Base-by-base conservation (phyloP, 2,888 invertebrate species). In the Temnothorax unifasciatus region DNA sequence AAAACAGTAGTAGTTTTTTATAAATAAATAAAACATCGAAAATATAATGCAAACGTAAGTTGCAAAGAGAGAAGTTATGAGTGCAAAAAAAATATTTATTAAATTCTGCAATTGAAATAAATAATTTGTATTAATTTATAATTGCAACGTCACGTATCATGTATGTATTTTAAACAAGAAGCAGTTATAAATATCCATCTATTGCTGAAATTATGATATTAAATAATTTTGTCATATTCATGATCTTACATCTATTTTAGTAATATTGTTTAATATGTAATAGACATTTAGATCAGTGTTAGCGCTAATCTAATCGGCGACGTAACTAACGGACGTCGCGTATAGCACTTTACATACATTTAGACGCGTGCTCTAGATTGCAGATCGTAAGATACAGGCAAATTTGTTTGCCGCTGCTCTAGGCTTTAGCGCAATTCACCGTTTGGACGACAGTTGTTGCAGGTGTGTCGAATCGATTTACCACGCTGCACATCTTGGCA, bases 381-480 rank as follows among this genome's bases (percentile, higher is more conserved):
- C n/a, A 61, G 25, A 69, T 79, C 63, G 59, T 52, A 71, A 87
- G 86, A 86, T 83, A 84, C 71, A 90, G 68, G 83, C 79, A 82
- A 83, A 84, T 82, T 84, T 82, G 86, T 86, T 64, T 57, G 44
- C 18, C 74, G 84, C 85, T 68, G 64, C 84, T 59, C 82, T 84
- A 88, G 88, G 64, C 84, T 59, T 83, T 84, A 88, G 88, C 79
- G 83, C 86, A 52, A 82, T 86, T 87, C 90, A 89, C 86, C 88
- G 89, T 87, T 88, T n/a, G 81, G 86, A 90, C 88, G 91, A 91
- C 91, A 92, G 92, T 90, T 86, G 89, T 76, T 85, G 86, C 90
- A 92, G 89, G 91, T 91, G 89, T 87, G 89, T 85, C 85, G 86
- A 92, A 92, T 92, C 89, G 87, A 44, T 84, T 86, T 87, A 86